These are phyloP conservation scores for Operophtera brumata DNA, from an alignment of 2,888 invertebrate species.

Conservation along the genomic window DNA sequence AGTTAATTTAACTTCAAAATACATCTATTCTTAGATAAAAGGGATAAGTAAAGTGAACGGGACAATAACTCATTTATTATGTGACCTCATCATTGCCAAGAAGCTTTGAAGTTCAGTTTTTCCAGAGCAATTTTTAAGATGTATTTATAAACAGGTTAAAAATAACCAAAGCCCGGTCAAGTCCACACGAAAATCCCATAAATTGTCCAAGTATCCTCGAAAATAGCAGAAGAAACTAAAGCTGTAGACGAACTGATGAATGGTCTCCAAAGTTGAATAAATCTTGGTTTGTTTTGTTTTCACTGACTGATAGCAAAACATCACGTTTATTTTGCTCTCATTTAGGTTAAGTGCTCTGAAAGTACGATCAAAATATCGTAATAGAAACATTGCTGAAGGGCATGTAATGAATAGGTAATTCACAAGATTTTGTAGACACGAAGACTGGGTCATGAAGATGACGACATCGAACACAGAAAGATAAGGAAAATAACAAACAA, in stretches of 20 bases:
- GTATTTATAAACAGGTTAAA: background rate
- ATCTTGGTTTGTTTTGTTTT: conserved; percentile 6
- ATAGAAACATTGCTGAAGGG: conserved; percentile 3
- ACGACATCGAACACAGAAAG: too few species aligned
- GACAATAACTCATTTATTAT: conserved; percentile 22
- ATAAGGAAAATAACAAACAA: too few species aligned
- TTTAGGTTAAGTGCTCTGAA: conserved; percentile 3
- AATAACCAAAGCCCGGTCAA: background rate
- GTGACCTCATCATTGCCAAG: conserved; percentile 3
- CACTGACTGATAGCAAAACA: conserved; percentile 4
- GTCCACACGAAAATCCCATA: background rate
- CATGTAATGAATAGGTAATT: background rate
- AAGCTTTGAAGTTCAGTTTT: conserved; percentile 10
- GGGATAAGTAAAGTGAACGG: conserved; percentile 12
- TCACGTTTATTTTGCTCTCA: conserved; percentile 13
- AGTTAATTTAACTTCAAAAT: conserved; percentile 15
- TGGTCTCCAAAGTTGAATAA: background rate
- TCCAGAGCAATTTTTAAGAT: background rate
- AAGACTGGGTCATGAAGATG: too few species aligned
- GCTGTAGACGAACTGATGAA: background rate
- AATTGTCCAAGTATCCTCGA: background rate
- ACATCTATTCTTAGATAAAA: conserved; percentile 22
- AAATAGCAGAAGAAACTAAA: background rate
- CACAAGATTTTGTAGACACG: too few species aligned
- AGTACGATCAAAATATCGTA: conserved; percentile 12